Base-by-base conservation (phyloP, 2,797 vertebrate genomes). In the Manis javanica region DNA sequence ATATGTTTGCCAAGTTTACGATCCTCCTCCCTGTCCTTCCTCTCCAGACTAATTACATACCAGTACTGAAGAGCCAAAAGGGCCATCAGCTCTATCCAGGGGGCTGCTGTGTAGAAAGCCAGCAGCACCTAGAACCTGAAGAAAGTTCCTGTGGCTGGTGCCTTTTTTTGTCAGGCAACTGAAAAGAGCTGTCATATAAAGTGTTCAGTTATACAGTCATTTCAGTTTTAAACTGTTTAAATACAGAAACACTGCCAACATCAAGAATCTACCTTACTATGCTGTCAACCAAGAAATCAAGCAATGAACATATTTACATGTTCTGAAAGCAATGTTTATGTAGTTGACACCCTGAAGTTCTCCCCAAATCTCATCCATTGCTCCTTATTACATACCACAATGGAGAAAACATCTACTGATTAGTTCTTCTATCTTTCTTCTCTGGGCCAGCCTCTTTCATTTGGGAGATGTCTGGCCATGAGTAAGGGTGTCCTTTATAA, bases 201-300 rank as follows among this genome's bases (percentile, higher is more conserved):
- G 57, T 91, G 82, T 89, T 95, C 78, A 88, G 85, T 94, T 96
- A 97, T 88, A 68, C 91, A 94, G 74, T 69, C 83, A 90, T 87
- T 96, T 88, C 69, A 82, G 5, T 90, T 68, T 59, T 92, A 96
- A 90, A 61, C 74, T 82, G 68, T 96, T 96, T 93, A 72, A 85
- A 75, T 86, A 92, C 59, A 82, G 90, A 92, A 95, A 66, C 5
- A 26, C 46, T 97, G 96, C 95, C 96, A 96, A 85, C 34, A 88
- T 92, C 91, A 88, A 79, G 26, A 39, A 79, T 96, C 87, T 96
- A 66, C 97, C 88, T 97, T 90, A 71, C 90, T 51, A 26, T 92
- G 77, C 96, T 96, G 88, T 74, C 71, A 95, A 57, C 71, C 91
- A 96, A 97, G 88, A 95, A 97, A 97, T 90, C 64, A 96, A 93